A percentile compares a stretch with the other conserved stretches of the same genome.
These are phyloP conservation scores for Gopherus flavomarginatus DNA, from an alignment of 2,113 vertebrate species.

Conservation along the genomic window DNA sequence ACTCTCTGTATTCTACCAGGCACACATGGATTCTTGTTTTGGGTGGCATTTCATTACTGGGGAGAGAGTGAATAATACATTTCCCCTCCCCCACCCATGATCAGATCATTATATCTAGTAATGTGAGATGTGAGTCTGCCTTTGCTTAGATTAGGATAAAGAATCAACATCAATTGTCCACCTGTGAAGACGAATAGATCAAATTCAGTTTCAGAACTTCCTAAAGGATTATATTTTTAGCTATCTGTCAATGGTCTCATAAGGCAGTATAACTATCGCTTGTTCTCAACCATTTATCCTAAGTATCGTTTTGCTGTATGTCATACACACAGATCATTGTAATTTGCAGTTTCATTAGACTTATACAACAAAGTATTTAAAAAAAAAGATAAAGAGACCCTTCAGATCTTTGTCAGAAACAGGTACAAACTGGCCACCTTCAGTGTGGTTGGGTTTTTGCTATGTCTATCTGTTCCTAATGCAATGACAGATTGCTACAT, in stretches of 20 bases:
- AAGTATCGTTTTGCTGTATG: slow-evolving; percentile 27
- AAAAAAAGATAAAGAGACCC: neutral
- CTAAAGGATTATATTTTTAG: slow-evolving; percentile 21
- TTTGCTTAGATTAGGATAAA: slow-evolving; percentile 24
- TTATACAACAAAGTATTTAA: slow-evolving; percentile 41
- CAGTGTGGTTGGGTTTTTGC: neutral
- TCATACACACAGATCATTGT: neutral
- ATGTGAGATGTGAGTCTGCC: neutral
- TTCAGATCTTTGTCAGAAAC: slow-evolving; percentile 2
- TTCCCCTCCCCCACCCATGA: neutral
- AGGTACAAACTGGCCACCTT: slow-evolving; percentile 1
- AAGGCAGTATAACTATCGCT: neutral
- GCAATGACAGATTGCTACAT: slow-evolving; percentile 15
- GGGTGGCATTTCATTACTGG: neutral
- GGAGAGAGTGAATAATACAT: neutral
- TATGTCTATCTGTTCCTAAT: slow-evolving; percentile 40
- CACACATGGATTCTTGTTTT: neutral
- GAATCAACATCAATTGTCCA: neutral
- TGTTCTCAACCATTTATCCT: neutral
- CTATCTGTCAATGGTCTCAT: slow-evolving; percentile 37
- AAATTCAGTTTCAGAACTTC: slow-evolving; percentile 1
- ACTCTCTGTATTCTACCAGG: neutral
- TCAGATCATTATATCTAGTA: neutral
- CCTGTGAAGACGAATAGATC: slow-evolving; percentile 10
- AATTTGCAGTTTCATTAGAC: slow-evolving; percentile 50